Conservation (phyloP, 2,113 vertebrate genomes). For the Aphyosemion australe region DNA sequence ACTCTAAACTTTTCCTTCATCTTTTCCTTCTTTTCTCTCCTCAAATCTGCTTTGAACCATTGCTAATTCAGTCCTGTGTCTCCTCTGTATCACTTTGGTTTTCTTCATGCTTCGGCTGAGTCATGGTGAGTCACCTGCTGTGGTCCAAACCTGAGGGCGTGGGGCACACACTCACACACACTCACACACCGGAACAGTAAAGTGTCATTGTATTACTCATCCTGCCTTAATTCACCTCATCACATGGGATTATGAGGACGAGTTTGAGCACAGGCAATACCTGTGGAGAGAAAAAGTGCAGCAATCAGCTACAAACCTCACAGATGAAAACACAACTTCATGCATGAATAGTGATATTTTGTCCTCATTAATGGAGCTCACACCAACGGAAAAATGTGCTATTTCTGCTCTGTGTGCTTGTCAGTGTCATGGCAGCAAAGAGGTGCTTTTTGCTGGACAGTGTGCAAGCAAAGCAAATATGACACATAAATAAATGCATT, state of each 20-base stretch:
- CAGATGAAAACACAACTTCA: not conserved
- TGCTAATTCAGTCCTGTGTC: constrained; percentile 38
- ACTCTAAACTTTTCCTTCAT: constrained; percentile 18
- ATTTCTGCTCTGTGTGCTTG: too few relatives aligned
- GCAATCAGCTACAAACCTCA: not conserved
- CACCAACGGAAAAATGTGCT: too few relatives aligned
- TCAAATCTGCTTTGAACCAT: not conserved
- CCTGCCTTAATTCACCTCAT: constrained; percentile 32
- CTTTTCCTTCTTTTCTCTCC: constrained; percentile 2
- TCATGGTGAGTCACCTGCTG: constrained; percentile 63
- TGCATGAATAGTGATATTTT: not conserved
- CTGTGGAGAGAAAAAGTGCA: too few relatives aligned
- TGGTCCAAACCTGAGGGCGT: constrained; percentile 45
- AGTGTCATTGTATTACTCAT: constrained; percentile 46
- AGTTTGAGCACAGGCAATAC: not conserved
- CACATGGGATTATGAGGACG: constrained; percentile 26
- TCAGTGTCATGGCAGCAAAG: too few relatives aligned
- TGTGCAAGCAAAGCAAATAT: too few relatives aligned
- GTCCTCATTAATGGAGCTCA: too few relatives aligned
- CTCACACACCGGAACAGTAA: constrained; percentile 26
- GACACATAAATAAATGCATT: too few relatives aligned
- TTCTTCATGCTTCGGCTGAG: constrained; percentile 39
- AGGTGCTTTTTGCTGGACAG: too few relatives aligned
- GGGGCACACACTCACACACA: constrained; percentile 24
- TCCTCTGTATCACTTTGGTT: constrained; percentile 41